Percentiles rank a stretch among this genome's conserved stretches.
Conservation (phyloP, 2,797 vertebrate genomes). For the Serranus cabrilla region DNA sequence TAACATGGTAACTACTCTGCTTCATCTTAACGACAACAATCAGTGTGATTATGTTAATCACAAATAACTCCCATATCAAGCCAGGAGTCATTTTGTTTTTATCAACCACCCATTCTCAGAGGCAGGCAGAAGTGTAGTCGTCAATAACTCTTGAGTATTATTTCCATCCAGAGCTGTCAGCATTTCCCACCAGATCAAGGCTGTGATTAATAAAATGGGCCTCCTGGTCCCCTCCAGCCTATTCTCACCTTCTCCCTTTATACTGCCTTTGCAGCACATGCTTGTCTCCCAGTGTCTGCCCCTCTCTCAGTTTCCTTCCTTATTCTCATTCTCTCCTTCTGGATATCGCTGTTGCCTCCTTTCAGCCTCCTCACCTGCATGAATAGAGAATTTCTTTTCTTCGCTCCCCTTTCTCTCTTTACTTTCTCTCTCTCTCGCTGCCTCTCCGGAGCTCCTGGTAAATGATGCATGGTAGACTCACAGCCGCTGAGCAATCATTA, state of each 20-base stretch:
- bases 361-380: constrained; percentile 45
- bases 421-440: constrained; percentile 49
- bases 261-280: constrained; percentile 56
- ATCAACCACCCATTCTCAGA: constrained; percentile 26
- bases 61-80: constrained; percentile 14
- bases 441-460: constrained; percentile 78
- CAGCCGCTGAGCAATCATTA: constrained; percentile 87
- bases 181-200: constrained; percentile 80
- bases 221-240: constrained; percentile 77
- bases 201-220: constrained; percentile 86
- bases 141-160: constrained; percentile 58
- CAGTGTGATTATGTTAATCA: constrained; percentile 26
- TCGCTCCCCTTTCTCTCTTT: constrained; percentile 61
- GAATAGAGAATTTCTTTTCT: constrained; percentile 59
- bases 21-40: constrained; percentile 26
- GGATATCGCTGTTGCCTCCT: constrained; percentile 37
- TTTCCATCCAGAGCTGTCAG: constrained; percentile 68
- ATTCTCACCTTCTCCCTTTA: constrained; percentile 71
- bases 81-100: constrained; percentile 10
- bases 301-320: constrained; percentile 53
- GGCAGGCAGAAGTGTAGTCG: constrained; percentile 47
- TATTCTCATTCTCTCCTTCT: constrained; percentile 58
- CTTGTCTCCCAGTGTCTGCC: constrained; percentile 53
- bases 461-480: constrained; percentile 84
- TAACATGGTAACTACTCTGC: not conserved